Evolutionary conservation across 2,797 vertebrate genomes (phyloP).

Genomic region (Botia kubotai): DNA sequence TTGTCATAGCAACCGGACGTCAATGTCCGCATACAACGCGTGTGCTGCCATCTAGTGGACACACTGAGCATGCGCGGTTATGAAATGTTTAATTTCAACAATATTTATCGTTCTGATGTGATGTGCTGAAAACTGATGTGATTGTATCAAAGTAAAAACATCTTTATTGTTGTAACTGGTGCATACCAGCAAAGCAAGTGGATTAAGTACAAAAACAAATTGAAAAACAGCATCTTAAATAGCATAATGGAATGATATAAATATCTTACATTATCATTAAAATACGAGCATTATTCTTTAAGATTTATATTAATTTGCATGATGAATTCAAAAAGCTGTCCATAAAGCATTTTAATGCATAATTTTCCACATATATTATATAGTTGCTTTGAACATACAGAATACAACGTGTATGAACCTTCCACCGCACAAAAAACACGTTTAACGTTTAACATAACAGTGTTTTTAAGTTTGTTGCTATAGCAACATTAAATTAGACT

Average conservation of each 20-base stretch:
- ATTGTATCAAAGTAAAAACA: background rate
- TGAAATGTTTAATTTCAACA: no score
- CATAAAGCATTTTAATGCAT: background rate
- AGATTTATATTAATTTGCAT: slow-evolving; percentile 24
- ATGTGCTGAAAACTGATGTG: background rate
- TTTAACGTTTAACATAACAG: background rate
- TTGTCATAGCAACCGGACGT: slow-evolving; percentile 19
- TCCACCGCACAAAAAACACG: no score
- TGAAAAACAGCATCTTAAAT: slow-evolving; percentile 11
- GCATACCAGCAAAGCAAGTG: background rate
- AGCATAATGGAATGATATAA: slow-evolving; percentile 3
- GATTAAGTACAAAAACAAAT: background rate
- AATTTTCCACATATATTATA: slow-evolving; percentile 14
- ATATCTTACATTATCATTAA: background rate
- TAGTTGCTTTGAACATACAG: background rate
- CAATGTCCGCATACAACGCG: background rate
- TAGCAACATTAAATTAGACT: background rate
- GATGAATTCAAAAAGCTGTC: background rate
- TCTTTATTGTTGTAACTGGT: background rate
- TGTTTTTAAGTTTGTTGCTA: slow-evolving; percentile 18
- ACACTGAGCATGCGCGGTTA: background rate
- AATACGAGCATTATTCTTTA: background rate
- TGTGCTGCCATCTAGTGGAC: slow-evolving; percentile 33
- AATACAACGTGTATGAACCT: background rate
- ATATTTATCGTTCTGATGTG: no score